Base-by-base conservation (phyloP, 2,888 invertebrate species). In the Ornithoptera priamus region DNA sequence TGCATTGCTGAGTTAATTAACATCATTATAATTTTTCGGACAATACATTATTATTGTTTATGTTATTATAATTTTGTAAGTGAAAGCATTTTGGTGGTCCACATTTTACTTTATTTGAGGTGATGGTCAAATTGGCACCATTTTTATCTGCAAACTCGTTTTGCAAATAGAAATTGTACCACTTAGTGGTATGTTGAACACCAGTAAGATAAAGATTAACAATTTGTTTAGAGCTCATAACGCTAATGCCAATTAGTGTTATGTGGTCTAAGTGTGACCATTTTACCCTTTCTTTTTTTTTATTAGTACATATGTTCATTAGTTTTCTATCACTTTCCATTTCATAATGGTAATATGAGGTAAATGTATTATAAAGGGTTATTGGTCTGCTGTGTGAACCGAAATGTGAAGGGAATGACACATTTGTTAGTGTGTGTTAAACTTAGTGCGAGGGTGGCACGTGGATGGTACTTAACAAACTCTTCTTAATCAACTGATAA, bases 401-500 rank as follows among this genome's bases (percentile, higher is more conserved):
- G 58, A 74, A 73, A 65, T 71, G 68, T 86, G 87, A 85, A 85
- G 84, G 84, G 88, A 89, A 88, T 90, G 89, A 83, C 80, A 85
- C 80, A 80, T 81, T 67, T 86, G 85, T 89, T 89, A 89, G 88
- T 83, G 83, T 75, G 89, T 88, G 89, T 87, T 85, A 82, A 77
- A 84, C 82, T 77, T 87, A 87, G 79, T 74, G 71, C 77, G 86
- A 88, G 85, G 76, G 72, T 50, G 67, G 76, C 80, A 74, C 78
- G 78, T 77, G 81, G 77, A 76, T 73, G 73, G 68, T 70, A 72
- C 63, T 65, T 71, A 56, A 65, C 67, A 62, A 67, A 65, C 58
- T 57, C 12, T 64, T 64, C 24, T 59, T 61, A 22, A 42, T 46
- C 61, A 67, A 62, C 56, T 53, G 62, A 58, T 67, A 68, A 77